Evolutionary conservation across 2,888 invertebrate species (phyloP).

Genomic region (Athalia circularis): DNA sequence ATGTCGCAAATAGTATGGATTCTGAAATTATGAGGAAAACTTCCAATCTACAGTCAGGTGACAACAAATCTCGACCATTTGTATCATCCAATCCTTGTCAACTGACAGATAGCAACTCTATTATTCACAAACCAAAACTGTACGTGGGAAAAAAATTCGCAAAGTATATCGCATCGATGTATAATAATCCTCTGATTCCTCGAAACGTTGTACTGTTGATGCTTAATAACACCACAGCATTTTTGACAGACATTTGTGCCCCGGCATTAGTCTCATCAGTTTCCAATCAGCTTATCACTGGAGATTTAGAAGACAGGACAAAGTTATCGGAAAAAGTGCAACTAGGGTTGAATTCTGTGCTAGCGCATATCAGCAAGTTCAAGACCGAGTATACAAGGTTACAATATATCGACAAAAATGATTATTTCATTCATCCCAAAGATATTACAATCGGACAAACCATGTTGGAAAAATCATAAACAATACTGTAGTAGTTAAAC

Average conservation of each 20-base stretch:
- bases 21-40: background rate
- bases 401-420: conserved; percentile 5
- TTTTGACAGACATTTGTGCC: conserved; percentile 13
- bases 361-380: background rate
- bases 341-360: background rate
- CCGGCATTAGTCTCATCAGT: conserved; percentile 1
- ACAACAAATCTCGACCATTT: background rate
- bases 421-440: background rate
- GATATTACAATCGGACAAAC: background rate
- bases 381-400: conserved; percentile 19
- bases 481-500: background rate
- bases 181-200: conserved; percentile 38
- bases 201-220: conserved; percentile 33
- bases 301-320: background rate
- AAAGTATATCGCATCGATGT: conserved; percentile 13
- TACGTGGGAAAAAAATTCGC: conserved; percentile 12
- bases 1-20: background rate
- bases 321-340: background rate
- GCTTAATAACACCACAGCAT: conserved; percentile 21
- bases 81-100: background rate
- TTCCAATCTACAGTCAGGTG: background rate
- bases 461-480: background rate
- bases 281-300: background rate
- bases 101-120: background rate
- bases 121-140: background rate